Evolutionary conservation across 2,113 vertebrate species (phyloP).

Genomic region (Etheostoma spectabile): DNA sequence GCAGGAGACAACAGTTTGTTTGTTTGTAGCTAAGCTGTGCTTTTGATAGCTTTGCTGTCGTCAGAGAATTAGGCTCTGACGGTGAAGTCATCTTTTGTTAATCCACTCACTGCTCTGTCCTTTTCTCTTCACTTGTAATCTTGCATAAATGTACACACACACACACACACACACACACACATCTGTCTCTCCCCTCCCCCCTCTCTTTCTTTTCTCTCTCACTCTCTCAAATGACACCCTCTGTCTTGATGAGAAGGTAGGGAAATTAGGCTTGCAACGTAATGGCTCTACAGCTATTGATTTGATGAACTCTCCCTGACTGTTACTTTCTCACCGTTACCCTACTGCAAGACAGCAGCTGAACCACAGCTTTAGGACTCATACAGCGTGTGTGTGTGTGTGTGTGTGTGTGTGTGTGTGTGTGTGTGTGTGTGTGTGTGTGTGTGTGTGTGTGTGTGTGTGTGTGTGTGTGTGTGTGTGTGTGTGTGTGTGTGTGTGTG

Average conservation of each 20-base stretch:
- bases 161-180: neutral
- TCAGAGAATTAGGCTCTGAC: slow-evolving; percentile 57
- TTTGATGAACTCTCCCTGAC: slow-evolving; percentile 34
- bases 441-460: too few species aligned
- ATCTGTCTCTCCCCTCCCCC: too few species aligned
- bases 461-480: too few species aligned
- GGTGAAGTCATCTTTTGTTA: slow-evolving; percentile 43
- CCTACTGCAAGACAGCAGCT: too few species aligned
- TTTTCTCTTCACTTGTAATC: slow-evolving; percentile 45
- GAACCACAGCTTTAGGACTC: too few species aligned
- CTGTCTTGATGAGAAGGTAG: neutral
- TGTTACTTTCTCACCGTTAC: too few species aligned
- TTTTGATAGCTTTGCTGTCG: slow-evolving; percentile 57
- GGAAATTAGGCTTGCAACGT: slow-evolving; percentile 21
- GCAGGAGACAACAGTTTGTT: slow-evolving; percentile 15
- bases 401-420: too few species aligned
- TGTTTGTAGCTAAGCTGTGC: slow-evolving; percentile 49
- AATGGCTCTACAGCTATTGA: slow-evolving; percentile 30
- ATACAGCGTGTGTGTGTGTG: too few species aligned
- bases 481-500: too few species aligned
- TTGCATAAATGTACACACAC: neutral
- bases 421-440: too few species aligned
- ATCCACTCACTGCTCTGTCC: slow-evolving; percentile 57
- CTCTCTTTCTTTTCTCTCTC: too few species aligned
- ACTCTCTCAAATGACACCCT: too few species aligned